A percentile compares a stretch with the other conserved stretches of the same genome.
phyloP scores from a whole-genome alignment of 2,797 vertebrate genomes.

The Sarcophilus harrisii region DNA sequence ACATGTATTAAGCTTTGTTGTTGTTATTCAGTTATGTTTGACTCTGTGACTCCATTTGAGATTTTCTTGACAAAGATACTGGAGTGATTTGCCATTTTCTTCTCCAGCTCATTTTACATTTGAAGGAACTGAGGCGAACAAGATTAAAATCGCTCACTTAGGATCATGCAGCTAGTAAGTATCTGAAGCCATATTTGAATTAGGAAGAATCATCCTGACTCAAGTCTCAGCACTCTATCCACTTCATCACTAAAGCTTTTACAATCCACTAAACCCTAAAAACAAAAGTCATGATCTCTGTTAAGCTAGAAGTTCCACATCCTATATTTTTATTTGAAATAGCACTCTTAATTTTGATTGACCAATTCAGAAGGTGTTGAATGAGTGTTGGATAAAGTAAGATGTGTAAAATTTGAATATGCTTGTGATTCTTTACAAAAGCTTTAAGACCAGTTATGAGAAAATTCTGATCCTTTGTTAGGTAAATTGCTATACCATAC shows the following conservation, averaged over 20 bases:
- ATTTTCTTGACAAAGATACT: neutral
- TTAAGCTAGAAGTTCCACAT: neutral
- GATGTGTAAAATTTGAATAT: neutral
- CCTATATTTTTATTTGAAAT: neutral
- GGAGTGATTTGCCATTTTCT: neutral
- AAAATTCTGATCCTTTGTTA: neutral
- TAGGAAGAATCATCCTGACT: neutral
- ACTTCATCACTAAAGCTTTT: neutral
- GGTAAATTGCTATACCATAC: neutral
- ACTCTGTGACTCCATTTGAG: neutral
- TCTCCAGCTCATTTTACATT: neutral
- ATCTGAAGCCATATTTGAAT: neutral
- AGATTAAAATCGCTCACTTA: neutral
- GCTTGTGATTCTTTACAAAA: neutral
- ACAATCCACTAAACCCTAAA: neutral
- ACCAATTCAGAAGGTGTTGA: neutral
- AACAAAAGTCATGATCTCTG: neutral
- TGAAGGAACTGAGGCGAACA: neutral
- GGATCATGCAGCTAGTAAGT: neutral
- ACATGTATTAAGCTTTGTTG: neutral
- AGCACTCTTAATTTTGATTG: no score
- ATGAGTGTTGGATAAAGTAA: neutral
- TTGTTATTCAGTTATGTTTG: neutral
- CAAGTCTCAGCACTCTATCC: neutral
- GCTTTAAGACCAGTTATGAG: neutral